Conservation (phyloP, 2,888 invertebrate species). For the Busseola fusca region DNA sequence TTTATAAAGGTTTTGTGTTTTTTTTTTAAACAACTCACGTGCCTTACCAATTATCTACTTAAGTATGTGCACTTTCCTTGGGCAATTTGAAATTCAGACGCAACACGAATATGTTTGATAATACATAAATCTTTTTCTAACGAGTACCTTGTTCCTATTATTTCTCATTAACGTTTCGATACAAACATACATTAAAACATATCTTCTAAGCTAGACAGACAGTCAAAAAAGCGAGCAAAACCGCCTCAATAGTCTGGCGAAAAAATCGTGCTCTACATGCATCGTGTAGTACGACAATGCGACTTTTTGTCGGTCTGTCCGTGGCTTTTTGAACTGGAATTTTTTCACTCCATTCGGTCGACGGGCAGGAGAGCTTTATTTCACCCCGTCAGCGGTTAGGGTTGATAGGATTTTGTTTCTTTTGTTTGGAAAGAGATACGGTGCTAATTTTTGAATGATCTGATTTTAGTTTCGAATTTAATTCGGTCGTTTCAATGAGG, state of each 20-base stretch:
- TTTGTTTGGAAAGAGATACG: constrained; percentile 7
- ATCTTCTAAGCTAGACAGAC: constrained; percentile 52
- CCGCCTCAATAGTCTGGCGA: constrained; percentile 64
- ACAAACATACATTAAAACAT: constrained; percentile 23
- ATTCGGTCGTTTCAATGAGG: background rate
- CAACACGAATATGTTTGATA: background rate
- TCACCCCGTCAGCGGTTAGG: constrained; percentile 78
- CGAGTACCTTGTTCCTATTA: background rate
- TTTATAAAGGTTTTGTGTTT: background rate
- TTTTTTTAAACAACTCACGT: background rate
- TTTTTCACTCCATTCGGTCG: constrained; percentile 85
- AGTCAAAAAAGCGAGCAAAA: constrained; percentile 54
- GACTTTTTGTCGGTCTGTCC: constrained; percentile 77
- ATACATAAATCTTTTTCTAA: too few species aligned
- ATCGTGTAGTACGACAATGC: constrained; percentile 73
- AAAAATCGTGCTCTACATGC: constrained; percentile 71
- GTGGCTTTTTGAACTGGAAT: constrained; percentile 87
- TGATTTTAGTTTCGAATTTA: constrained; percentile 1
- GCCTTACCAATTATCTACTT: background rate
- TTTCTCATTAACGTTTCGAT: constrained; percentile 1
- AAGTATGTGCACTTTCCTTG: background rate
- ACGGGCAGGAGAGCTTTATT: constrained; percentile 76
- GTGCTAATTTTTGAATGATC: constrained; percentile 29
- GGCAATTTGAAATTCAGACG: background rate
- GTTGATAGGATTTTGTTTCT: constrained; percentile 66